Percentiles rank a stretch among this genome's conserved stretches.
Evolutionary conservation across 1,140 invertebrate genomes (phyloP).

Genomic region (Drosophila kikkawai): DNA sequence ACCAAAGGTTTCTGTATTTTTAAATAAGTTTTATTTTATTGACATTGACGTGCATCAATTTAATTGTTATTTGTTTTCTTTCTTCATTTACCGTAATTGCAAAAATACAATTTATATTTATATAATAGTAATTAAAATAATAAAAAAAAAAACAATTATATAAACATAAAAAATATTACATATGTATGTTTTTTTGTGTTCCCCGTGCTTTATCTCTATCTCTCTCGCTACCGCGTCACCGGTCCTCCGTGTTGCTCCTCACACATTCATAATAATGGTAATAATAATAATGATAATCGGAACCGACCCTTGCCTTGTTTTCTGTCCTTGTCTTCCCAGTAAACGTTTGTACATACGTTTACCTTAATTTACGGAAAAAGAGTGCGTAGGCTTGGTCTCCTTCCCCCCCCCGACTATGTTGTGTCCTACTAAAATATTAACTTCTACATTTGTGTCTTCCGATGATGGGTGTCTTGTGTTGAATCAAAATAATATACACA

Average conservation of each 20-base stretch:
- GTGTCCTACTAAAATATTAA: conserved; percentile 54
- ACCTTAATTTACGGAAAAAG: conserved; percentile 10
- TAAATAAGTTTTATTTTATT: conserved; percentile 73
- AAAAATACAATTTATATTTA: conserved; percentile 79
- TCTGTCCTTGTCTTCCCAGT: background rate
- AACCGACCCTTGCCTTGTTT: background rate
- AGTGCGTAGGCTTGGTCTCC: background rate
- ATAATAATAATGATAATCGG: conserved; percentile 38
- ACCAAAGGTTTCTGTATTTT: conserved; percentile 47
- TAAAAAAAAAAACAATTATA: conserved; percentile 74
- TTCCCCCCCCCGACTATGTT: conserved; percentile 8
- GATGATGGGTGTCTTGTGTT: conserved; percentile 27
- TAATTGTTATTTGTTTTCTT: conserved; percentile 69
- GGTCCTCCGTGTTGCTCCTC: conserved; percentile 6
- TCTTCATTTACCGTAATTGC: conserved; percentile 57
- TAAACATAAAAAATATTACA: conserved; percentile 80
- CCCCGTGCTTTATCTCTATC: conserved; percentile 30
- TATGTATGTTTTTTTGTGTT: conserved; percentile 52
- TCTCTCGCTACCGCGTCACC: conserved; percentile 21
- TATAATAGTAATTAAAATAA: conserved; percentile 67
- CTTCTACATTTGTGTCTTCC: conserved; percentile 56
- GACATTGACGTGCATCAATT: conserved; percentile 79
- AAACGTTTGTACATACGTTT: conserved; percentile 5
- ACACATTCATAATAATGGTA: conserved; percentile 51
- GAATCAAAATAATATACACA: conserved; percentile 44